Evolutionary conservation across 2,888 invertebrate genomes (phyloP).

Genomic region (Lordiphosa fenestrarum): DNA sequence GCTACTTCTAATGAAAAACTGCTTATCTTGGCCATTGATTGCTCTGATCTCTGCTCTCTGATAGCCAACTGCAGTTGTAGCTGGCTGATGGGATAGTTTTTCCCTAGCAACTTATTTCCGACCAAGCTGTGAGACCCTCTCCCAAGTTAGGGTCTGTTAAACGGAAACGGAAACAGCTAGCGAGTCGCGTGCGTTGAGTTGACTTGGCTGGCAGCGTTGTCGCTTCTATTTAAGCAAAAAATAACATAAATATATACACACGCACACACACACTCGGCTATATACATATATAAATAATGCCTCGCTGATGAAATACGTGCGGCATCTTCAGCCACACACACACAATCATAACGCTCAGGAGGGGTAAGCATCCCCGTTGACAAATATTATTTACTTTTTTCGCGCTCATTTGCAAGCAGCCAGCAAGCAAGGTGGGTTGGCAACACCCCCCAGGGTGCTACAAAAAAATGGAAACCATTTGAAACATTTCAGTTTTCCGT

Average conservation of each 20-base stretch:
- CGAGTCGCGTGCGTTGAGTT: slow-evolving; percentile 18
- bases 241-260: slow-evolving; percentile 16
- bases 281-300: slow-evolving; percentile 45
- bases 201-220: slow-evolving; percentile 40
- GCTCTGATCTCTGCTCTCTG: too few relatives aligned
- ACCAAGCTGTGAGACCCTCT: not conserved
- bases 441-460: slow-evolving; percentile 30
- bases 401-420: slow-evolving; percentile 54
- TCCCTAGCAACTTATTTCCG: not conserved
- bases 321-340: slow-evolving; percentile 34
- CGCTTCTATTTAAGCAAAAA: slow-evolving; percentile 68
- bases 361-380: slow-evolving; percentile 46
- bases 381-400: slow-evolving; percentile 71
- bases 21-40: too few relatives aligned
- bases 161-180: slow-evolving; percentile 66
- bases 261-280: slow-evolving; percentile 12
- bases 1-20: too few relatives aligned
- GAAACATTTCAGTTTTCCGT: slow-evolving; percentile 40
- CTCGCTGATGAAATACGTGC: slow-evolving; percentile 70
- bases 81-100: too few relatives aligned
- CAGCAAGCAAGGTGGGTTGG: slow-evolving; percentile 17
- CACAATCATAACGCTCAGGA: slow-evolving; percentile 16
- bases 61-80: too few relatives aligned
- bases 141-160: slow-evolving; percentile 26
- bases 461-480: slow-evolving; percentile 44